Conservation (phyloP, 2,797 vertebrate genomes). For the Anableps anableps region DNA sequence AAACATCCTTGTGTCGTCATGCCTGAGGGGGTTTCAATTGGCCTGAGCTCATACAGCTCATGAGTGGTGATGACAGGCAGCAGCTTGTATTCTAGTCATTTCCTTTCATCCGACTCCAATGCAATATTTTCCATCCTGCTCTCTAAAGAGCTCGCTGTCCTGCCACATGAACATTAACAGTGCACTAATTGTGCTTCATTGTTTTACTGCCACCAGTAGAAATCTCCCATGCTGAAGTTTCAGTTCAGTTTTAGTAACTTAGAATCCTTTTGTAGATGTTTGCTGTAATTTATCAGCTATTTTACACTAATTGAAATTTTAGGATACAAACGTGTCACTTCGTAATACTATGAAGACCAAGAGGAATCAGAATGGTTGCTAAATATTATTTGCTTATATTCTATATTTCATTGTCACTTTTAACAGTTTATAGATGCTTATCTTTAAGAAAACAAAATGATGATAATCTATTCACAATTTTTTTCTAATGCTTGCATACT, state of each 20-base stretch:
- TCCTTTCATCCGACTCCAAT: slow-evolving; percentile 49
- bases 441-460: background rate
- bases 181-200: background rate
- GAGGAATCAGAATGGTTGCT: background rate
- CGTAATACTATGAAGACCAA: background rate
- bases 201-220: background rate
- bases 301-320: background rate
- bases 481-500: background rate
- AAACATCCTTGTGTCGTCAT: slow-evolving; percentile 60
- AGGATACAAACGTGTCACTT: background rate
- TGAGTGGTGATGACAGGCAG: slow-evolving; percentile 23
- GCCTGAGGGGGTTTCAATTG: slow-evolving; percentile 34
- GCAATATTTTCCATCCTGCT: slow-evolving; percentile 28
- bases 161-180: background rate
- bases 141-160: slow-evolving; percentile 1
- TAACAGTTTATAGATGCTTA: background rate
- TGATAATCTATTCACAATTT: background rate
- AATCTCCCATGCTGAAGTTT: background rate
- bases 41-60: slow-evolving; percentile 34
- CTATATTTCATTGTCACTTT: background rate
- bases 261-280: background rate
- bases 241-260: background rate
- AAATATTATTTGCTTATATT: background rate
- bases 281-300: background rate
- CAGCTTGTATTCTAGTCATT: slow-evolving; percentile 25